Conservation (phyloP, 1,140 invertebrate genomes). For the Procambarus virginalis region DNA sequence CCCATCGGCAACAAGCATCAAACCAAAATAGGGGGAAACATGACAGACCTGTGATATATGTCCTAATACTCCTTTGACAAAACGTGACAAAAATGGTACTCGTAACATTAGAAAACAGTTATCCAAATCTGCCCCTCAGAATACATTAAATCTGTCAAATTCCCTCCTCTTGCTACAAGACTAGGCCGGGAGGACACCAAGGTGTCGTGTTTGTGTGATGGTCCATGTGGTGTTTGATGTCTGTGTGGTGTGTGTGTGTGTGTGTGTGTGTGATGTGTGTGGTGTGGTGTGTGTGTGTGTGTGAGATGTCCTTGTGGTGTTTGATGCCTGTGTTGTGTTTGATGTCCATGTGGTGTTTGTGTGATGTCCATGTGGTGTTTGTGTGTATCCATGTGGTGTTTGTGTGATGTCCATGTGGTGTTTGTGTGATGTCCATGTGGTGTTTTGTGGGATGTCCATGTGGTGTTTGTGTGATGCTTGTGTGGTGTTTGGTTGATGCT, state of each 20-base stretch:
- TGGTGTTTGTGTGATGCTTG: no score
- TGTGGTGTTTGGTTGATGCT: no score
- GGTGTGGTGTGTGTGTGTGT: background rate
- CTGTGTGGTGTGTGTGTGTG: background rate
- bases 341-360: no score
- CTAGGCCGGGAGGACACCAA: conserved; percentile 43
- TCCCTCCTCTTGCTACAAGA: conserved; percentile 34
- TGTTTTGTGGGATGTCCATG: no score
- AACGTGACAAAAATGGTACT: conserved; percentile 1
- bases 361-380: no score
- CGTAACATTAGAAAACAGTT: background rate
- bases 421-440: no score
- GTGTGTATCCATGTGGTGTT: no score
- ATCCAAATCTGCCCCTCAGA: background rate
- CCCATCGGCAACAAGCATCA: conserved; percentile 36
- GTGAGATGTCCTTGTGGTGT: no score
- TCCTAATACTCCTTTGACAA: background rate
- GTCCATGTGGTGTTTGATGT: background rate
- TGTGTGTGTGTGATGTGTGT: no score
- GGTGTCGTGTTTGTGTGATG: background rate
- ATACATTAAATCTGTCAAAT: conserved; percentile 11
- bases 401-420: no score
- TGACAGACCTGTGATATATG: background rate
- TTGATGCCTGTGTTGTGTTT: no score
- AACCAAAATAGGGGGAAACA: background rate